Evolutionary conservation across 2,888 invertebrate species (phyloP), one percentile per base, ranked within the genome.

Genomic region (Aporophyla lueneburgensis): DNA sequence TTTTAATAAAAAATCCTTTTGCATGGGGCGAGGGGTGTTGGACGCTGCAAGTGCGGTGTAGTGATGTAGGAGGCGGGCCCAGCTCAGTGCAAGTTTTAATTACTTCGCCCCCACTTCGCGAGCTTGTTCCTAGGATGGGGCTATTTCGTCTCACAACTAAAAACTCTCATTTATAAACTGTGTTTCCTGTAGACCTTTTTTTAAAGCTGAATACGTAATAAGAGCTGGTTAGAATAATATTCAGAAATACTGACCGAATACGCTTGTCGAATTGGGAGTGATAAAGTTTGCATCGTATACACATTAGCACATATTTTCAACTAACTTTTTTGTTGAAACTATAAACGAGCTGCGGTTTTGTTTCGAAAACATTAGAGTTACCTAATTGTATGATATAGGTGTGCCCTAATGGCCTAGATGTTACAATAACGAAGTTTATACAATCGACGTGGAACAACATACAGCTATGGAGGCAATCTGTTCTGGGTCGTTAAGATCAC

Each of bases 91-190:
- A 95, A 95, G 91, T 96, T 96, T 95, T 96, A 95, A 95, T 95
- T 95, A 95, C 94, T 95, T 95, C 91, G 90, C 91, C 89, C 92
- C 92, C 91, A 91, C 93, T 94, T 93, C 88, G 86, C 91, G 86
- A 90, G 92, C 93, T 93, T 91, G 93, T 92, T 94, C 90, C 91
- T 91, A 89, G 91, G 91, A 92, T 91, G 92, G 88, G 92, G 93
- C 93, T 93, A 93, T 93, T 95, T 90, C 94, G 89, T 93, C 92
- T 92, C 89, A 90, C 90, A 93, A 93, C 93, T 93, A 92, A 94
- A 94, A 94, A 94, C 93, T 93, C 92, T 91, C 92, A 92, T 94
- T 94, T 93, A 94, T 93, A 93, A 93, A 93, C 92, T 90, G 89
- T 91, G 90, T 92, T 93, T 89, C 89, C 88, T 86, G 84, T 86